phyloP scores from a whole-genome alignment of 2,113 vertebrate genomes.

The Strix aluco region DNA sequence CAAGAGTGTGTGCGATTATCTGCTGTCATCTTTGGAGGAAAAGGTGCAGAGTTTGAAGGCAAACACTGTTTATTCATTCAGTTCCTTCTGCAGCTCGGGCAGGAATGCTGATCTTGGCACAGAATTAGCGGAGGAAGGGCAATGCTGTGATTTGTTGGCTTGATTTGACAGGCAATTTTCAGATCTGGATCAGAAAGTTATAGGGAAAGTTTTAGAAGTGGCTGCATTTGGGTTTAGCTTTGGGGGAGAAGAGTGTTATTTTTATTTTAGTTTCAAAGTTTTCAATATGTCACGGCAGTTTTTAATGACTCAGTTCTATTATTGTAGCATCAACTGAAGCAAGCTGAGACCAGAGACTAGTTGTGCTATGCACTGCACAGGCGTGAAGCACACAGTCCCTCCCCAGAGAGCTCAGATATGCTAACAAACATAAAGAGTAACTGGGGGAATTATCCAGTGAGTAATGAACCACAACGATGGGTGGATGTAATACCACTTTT shows the following conservation, averaged over 20 bases:
- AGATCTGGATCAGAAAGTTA: constrained; percentile 42
- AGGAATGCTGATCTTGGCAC: not conserved
- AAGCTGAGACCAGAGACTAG: not conserved
- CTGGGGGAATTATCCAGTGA: not conserved
- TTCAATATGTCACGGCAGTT: not conserved
- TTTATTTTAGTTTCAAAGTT: not conserved
- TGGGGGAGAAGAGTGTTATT: not conserved
- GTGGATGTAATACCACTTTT: not conserved
- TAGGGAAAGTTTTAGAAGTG: not conserved
- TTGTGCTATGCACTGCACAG: not conserved
- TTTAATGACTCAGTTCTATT: not conserved
- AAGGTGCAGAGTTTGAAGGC: not conserved
- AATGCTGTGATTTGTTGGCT: not conserved
- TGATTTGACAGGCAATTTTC: constrained; percentile 57
- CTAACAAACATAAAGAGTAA: not conserved
- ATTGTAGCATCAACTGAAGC: not conserved
- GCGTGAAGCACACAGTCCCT: not conserved
- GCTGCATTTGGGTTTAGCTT: not conserved
- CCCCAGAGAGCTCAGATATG: not conserved
- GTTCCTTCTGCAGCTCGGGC: not conserved
- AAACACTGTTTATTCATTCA: constrained; percentile 16
- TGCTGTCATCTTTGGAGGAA: constrained; percentile 8
- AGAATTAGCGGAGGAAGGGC: not conserved
- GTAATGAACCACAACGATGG: not conserved
- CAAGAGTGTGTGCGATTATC: not conserved